Base-by-base conservation (phyloP, 2,797 vertebrate species). In the Staurois parvus region DNA sequence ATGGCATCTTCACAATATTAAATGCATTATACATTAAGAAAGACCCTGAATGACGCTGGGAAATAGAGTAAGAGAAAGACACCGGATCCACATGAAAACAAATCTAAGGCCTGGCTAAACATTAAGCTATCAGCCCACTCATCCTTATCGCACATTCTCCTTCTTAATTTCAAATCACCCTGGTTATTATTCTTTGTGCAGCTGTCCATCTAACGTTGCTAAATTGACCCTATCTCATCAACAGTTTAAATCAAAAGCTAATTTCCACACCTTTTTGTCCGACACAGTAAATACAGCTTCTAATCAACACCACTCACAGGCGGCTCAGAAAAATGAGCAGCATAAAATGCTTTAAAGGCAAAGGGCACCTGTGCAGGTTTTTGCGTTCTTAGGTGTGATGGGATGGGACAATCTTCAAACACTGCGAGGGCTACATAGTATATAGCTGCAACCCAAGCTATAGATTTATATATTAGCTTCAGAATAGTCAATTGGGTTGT, bases 231-330 rank as follows among this genome's bases (percentile, higher is more conserved):
- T 56, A 73, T 87, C 56, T 86, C 80, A 85, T 82, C 75, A 68
- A 34, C 76, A 78, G 34, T 42, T 88, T 76, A 91, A 90, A 89
- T 85, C 67, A 90, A 88, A 92, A 89, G 28, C 72, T 76, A 83
- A 69, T 89, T 87, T 85, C 68, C 87, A 89, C 85, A 76, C 79
- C 89, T 76, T 74, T 86, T 24, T 56, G 77, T 86, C 85, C 40
- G 72, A 83, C 80, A 83, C 79, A 86, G 85, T 86, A 86, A 86
- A 86, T 86, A 86, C 85, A 82, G 85, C 74, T 67, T 30, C 79
- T 86, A 86, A 83, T 86, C 80, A 86, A 52, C 79, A 66, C 45
- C 19, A 48, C 81, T 84, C 29, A 40, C 72, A 76, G 73, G 28
- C 30, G 29, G 30, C 74, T 70, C 64, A 42, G 37, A 64, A 77